Percentiles rank a stretch among this genome's conserved stretches.
Evolutionary conservation across 2,888 invertebrate genomes (phyloP).

Genomic region (Eupsilia transversa): DNA sequence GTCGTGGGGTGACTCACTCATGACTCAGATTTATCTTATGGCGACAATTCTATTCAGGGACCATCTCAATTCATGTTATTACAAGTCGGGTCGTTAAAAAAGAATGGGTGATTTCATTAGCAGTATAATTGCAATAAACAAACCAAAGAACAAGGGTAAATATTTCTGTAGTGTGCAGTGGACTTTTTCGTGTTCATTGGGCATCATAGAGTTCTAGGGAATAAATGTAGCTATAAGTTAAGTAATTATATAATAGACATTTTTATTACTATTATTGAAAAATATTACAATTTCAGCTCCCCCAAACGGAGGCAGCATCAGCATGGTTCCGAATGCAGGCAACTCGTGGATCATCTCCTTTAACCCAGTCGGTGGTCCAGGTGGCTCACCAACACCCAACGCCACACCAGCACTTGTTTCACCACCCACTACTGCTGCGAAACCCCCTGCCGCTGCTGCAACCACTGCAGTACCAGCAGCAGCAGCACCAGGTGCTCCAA

Average conservation of each 20-base stretch:
- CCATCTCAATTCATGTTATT: background rate
- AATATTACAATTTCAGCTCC: constrained; percentile 71
- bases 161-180: too few species aligned
- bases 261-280: background rate
- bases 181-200: too few species aligned
- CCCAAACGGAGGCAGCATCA: constrained; percentile 74
- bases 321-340: constrained; percentile 51
- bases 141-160: background rate
- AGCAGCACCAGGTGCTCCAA: constrained; percentile 56
- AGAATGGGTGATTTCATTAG: background rate
- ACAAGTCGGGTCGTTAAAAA: background rate
- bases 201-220: background rate
- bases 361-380: constrained; percentile 25
- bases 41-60: background rate
- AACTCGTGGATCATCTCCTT: constrained; percentile 60
- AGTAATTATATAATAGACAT: background rate
- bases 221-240: background rate
- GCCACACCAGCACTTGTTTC: constrained; percentile 30
- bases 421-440: background rate
- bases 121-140: background rate
- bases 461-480: constrained; percentile 54
- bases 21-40: background rate
- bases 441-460: constrained; percentile 31
- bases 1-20: too few species aligned
- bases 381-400: constrained; percentile 11